phyloP scores from a whole-genome alignment of 1,140 invertebrate species.

The Octopus bimaculoides region DNA sequence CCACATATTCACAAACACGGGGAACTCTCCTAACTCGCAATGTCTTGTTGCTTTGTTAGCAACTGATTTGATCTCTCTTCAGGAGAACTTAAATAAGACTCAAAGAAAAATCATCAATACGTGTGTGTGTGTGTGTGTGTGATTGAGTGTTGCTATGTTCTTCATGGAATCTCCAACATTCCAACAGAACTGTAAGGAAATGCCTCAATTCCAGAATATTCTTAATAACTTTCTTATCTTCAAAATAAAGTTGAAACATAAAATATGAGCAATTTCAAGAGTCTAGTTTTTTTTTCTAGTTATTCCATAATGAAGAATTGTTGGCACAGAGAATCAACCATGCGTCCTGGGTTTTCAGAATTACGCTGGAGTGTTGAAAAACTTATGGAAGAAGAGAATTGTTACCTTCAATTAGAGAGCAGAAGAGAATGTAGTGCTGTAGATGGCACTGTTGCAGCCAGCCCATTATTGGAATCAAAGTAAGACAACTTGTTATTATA shows the following conservation, averaged over 20 bases:
- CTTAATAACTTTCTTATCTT: neutral
- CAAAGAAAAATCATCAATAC: too few relatives aligned
- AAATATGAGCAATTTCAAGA: neutral
- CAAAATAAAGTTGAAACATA: neutral
- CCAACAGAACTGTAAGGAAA: neutral
- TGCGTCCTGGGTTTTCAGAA: slow-evolving; percentile 74
- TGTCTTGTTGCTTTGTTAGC: too few relatives aligned
- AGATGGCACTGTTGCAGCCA: too few relatives aligned
- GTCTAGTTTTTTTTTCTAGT: slow-evolving; percentile 23
- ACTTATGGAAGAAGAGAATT: slow-evolving; percentile 37
- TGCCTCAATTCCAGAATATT: too few relatives aligned
- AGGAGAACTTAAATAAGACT: too few relatives aligned
- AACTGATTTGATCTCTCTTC: too few relatives aligned
- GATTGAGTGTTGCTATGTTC: neutral
- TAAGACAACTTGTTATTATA: too few relatives aligned
- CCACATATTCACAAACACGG: too few relatives aligned
- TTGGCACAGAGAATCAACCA: slow-evolving; percentile 75
- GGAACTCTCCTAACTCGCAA: too few relatives aligned
- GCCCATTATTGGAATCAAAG: too few relatives aligned
- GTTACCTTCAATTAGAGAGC: slow-evolving; percentile 42
- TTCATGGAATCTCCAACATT: neutral
- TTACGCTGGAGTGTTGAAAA: slow-evolving; percentile 70
- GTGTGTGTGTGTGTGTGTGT: too few relatives aligned
- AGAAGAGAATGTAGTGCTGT: too few relatives aligned
- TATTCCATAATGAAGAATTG: slow-evolving; percentile 77